A percentile compares a stretch with the other conserved stretches of the same genome.
These are phyloP conservation scores for Zenarchopterus dispar DNA, from an alignment of 2,797 vertebrate species.

Conservation along the genomic window DNA sequence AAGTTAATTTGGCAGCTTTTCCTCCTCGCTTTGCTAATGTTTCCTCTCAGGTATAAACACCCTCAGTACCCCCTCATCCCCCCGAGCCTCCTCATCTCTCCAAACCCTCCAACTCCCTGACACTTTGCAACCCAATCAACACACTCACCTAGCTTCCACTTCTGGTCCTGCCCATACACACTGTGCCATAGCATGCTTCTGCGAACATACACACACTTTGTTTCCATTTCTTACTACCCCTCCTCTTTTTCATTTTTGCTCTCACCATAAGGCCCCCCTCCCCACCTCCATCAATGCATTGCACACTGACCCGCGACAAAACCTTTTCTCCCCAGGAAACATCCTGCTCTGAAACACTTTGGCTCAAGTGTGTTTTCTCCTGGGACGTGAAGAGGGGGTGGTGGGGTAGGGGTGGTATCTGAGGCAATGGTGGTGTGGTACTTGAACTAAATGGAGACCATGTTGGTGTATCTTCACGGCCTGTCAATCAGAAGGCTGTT, in stretches of 20 bases:
- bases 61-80: conserved; percentile 57
- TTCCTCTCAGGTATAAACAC: conserved; percentile 86
- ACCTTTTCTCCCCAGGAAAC: conserved; percentile 97
- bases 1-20: conserved; percentile 99
- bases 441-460: conserved; percentile 97
- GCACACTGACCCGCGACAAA: conserved; percentile 97
- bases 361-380: conserved; percentile 98
- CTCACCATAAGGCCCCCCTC: conserved; percentile 54
- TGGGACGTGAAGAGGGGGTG: conserved; percentile 59
- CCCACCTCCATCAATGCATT: conserved; percentile 87
- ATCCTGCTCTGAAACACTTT: conserved; percentile 99
- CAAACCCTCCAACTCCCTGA: conserved; percentile 67
- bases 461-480: conserved; percentile 93
- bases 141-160: conserved; percentile 61
- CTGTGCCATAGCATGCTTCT: conserved; percentile 30
- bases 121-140: conserved; percentile 41
- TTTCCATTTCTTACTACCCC: conserved; percentile 49
- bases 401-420: conserved; percentile 39
- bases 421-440: conserved; percentile 78
- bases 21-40: conserved; percentile 98
- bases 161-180: conserved; percentile 27
- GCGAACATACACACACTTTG: conserved; percentile 55
- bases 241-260: conserved; percentile 45
- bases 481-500: conserved; percentile 87
- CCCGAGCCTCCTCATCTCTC: conserved; percentile 61